phyloP scores from a whole-genome alignment of 1,140 invertebrate genomes.

The Thalassaphorura encarpata region DNA sequence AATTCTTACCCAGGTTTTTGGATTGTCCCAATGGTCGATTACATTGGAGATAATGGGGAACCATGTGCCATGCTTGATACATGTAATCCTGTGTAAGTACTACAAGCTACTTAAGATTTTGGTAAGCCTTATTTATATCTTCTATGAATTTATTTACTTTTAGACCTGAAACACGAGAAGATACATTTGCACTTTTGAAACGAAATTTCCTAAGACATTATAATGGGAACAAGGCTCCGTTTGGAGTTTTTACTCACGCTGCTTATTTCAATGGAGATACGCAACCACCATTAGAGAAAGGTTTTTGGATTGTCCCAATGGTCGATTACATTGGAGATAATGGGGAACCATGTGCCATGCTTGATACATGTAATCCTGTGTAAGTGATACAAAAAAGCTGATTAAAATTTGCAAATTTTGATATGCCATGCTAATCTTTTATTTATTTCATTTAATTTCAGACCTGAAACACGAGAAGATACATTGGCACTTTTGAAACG shows the following conservation, averaged over 20 bases:
- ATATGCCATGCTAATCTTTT: neutral
- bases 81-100: constrained; percentile 34
- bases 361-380: constrained; percentile 38
- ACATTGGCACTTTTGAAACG: constrained; percentile 43
- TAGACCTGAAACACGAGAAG: constrained; percentile 38
- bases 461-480: constrained; percentile 38
- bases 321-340: constrained; percentile 34
- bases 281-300: neutral
- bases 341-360: constrained; percentile 39
- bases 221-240: constrained; percentile 47
- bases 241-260: constrained; percentile 49
- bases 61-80: constrained; percentile 43
- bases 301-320: constrained; percentile 37
- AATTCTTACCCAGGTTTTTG: constrained; percentile 37
- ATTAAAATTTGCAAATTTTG: neutral
- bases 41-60: constrained; percentile 17
- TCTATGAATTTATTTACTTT: constrained; percentile 1
- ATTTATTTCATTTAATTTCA: constrained; percentile 12
- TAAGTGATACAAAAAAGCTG: constrained; percentile 3
- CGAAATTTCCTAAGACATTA: constrained; percentile 47
- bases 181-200: constrained; percentile 43
- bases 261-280: constrained; percentile 40
- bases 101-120: neutral
- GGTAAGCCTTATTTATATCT: no score
- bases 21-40: constrained; percentile 39